phyloP scores from a whole-genome alignment of 2,888 invertebrate species.

The Pardosa pseudoannulata region DNA sequence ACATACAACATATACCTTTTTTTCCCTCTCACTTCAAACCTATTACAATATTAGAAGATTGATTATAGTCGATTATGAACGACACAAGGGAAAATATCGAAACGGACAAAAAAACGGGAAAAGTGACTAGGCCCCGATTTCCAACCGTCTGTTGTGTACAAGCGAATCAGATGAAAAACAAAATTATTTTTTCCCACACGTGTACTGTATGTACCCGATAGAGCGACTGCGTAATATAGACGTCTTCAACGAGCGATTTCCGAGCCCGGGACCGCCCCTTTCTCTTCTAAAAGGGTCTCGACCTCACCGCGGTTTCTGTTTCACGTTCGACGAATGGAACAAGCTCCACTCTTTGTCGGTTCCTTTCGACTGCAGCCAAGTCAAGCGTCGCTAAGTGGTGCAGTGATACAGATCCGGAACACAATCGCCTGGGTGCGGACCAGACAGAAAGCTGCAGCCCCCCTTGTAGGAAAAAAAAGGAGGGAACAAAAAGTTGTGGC shows the following conservation, averaged over 20 bases:
- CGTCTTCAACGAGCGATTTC: background rate
- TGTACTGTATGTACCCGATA: background rate
- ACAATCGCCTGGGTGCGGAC: background rate
- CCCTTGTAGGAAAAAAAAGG: background rate
- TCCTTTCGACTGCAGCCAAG: constrained; percentile 32
- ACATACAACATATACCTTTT: no score
- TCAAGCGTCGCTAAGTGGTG: constrained; percentile 69
- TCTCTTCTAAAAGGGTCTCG: constrained; percentile 1
- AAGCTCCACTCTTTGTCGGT: background rate
- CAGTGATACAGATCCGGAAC: constrained; percentile 31
- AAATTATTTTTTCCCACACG: background rate
- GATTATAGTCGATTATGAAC: background rate
- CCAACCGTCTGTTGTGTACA: background rate
- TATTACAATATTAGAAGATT: background rate
- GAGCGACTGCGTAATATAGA: background rate
- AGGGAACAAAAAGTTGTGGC: constrained; percentile 55
- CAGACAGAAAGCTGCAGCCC: no score
- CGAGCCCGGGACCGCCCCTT: background rate
- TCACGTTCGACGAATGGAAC: background rate
- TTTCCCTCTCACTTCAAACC: no score
- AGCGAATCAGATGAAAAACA: background rate
- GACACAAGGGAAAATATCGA: no score
- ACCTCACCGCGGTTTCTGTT: background rate
- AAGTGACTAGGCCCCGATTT: background rate
- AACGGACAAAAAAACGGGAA: no score